Base-by-base conservation (phyloP, 2,888 invertebrate genomes). In the Caenorhabditis doughertyi region DNA sequence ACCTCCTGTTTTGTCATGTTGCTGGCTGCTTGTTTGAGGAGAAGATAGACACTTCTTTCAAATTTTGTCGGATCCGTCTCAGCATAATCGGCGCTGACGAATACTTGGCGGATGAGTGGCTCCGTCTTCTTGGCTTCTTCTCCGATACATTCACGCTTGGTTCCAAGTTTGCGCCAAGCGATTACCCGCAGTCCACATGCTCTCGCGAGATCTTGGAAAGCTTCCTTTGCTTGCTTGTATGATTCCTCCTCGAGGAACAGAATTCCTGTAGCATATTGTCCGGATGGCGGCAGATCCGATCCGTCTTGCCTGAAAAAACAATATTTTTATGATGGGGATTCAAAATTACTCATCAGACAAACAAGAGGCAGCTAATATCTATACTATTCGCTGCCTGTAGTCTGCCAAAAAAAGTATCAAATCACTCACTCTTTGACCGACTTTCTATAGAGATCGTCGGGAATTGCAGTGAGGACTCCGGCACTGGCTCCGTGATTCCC, bases 401-500 rank as follows among this genome's bases (percentile, higher is more conserved):
- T n/a, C n/a, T n/a, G n/a, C n/a, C n/a, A n/a, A n/a, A 16, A 9
- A 39, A 9, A 13, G 5, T 13, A 9, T 2, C 9, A 39, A 13
- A 39, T 13, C 4, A 79, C 83, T 77, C 49, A 88, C 90, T 85
- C 96, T 96, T 95, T 95, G 92, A 97, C 95, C 89, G 95, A 88
- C 25, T 87, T 95, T 87, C 94, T 94, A 93, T 98, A 99, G 92
- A 97, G 95, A 90, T 95, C 95, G 93, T 99, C 97, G 55, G 99
- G 99, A 92, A 99, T 97, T 90, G 97, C 97, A 85, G 96, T 96
- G 92, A 98, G 94, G 82, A 98, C 96, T 76, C 99, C 99, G 84
- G 99, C 98, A 84, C 99, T 99, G 93, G 99, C 99, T 79, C 99
- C 99, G n/a, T n/a, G n/a, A n/a, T n/a, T n/a, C 68, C 98, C 97